Evolutionary conservation across 2,797 vertebrate genomes (phyloP).

Genomic region (Microctenopoma steveboyesi): DNA sequence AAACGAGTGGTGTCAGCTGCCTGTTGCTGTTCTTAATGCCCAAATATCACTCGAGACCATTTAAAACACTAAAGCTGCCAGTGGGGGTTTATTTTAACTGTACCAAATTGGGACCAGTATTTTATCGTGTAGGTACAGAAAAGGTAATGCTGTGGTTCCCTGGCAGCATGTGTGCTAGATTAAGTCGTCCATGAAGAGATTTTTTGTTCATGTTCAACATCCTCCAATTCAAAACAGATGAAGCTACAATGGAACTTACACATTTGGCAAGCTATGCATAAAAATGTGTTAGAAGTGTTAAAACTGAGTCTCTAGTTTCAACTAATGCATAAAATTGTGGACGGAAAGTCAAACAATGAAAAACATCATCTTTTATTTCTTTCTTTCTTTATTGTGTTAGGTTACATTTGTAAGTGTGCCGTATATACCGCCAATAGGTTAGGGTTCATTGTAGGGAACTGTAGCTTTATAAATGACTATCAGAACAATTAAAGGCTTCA

Average conservation of each 20-base stretch:
- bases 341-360: conserved; percentile 45
- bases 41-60: conserved; percentile 14
- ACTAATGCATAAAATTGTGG: conserved; percentile 27
- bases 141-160: conserved; percentile 42
- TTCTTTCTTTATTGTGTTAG: too few species aligned
- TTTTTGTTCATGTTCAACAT: conserved; percentile 38
- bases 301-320: conserved; percentile 31
- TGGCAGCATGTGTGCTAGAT: conserved; percentile 37
- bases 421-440: background rate
- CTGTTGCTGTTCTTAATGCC: conserved; percentile 14
- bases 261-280: conserved; percentile 52
- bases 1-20: conserved; percentile 42
- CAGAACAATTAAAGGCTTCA: background rate
- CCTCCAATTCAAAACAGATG: conserved; percentile 71
- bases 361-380: conserved; percentile 16
- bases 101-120: conserved; percentile 34
- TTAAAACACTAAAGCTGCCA: conserved; percentile 1
- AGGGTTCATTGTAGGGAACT: background rate
- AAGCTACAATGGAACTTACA: conserved; percentile 47
- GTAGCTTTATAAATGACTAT: too few species aligned
- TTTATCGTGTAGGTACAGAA: conserved; percentile 39
- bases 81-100: conserved; percentile 26
- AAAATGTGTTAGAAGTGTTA: conserved; percentile 40
- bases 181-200: conserved; percentile 33
- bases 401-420: background rate